Base-by-base conservation (phyloP, 2,113 vertebrate species). In the Mesoclemmys tuberculata region DNA sequence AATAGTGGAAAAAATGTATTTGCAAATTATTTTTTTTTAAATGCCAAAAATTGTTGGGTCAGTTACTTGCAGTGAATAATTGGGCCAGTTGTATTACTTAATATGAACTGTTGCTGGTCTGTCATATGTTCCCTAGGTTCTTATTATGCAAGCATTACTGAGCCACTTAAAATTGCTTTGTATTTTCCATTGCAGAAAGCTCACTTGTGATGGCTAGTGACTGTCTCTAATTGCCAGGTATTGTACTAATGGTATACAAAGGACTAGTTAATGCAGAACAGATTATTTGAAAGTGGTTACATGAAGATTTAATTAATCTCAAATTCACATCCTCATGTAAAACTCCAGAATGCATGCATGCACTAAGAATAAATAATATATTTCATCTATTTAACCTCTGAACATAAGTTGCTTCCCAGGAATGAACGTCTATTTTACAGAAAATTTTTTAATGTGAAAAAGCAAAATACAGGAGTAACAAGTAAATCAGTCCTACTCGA, bases 101-200 rank as follows among this genome's bases (percentile, higher is more conserved):
- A 80, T 92, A 91, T 91, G 92, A 93, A 88, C 80, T 91, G 86
- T 51, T 27, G 12, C 14, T 68, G 16, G 16, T 82, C 79, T 87
- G 64, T 87, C 83, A 6, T 38, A 19, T 82, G 83, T 90, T 92
- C 55, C 74, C 88, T 10, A 68, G 58, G 77, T 80, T 84, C 31
- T 11, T 79, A 87, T 48, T 19, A 49, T 31, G 29, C 54, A 44
- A 74, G 71, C 68, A 91, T 52, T n/a, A 89, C 77, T 78, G 71
- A 83, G 29, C 89, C 80, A 48, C 96, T 92, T 88, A 52, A 79
- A 92, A 54, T 14, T 77, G 4, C 82, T 89, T 85, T 64, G 9
- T 74, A 48, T 29, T 93, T 96, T 94, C 84, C 84, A 29, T 88
- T 49, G 71, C 35, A 84, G 78, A 93, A 49, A 80, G 38, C 48